These are phyloP conservation scores for Platysteira castanea DNA, from an alignment of 2,113 vertebrate genomes.

Conservation along the genomic window DNA sequence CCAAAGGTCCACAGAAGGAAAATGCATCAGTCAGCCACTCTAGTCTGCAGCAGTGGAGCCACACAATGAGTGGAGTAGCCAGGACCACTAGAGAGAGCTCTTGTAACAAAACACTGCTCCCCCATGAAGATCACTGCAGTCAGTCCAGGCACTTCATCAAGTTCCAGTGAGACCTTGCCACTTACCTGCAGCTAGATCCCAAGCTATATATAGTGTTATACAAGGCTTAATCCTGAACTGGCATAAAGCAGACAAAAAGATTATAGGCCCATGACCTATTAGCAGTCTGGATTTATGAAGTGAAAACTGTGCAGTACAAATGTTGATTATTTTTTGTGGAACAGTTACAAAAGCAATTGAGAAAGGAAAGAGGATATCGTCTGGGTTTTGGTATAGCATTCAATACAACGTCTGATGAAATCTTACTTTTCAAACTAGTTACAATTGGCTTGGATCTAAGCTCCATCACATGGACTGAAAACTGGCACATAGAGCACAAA, in stretches of 20 bases:
- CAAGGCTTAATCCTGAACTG: not conserved
- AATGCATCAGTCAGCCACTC: not conserved
- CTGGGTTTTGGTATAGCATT: constrained; percentile 17
- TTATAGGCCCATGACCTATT: constrained; percentile 23
- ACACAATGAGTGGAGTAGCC: not conserved
- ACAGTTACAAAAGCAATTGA: constrained; percentile 39
- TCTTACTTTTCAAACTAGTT: not conserved
- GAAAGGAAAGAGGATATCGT: constrained; percentile 44
- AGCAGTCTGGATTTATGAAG: constrained; percentile 51
- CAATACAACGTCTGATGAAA: not conserved
- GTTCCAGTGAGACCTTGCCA: not conserved
- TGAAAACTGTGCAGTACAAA: constrained; percentile 33
- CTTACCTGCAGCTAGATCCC: not conserved
- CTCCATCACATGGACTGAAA: not conserved
- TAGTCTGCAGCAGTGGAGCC: not conserved
- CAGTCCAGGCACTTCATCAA: not conserved
- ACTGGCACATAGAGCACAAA: not conserved
- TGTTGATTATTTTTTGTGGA: constrained; percentile 42
- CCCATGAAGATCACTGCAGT: not conserved
- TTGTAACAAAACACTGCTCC: not conserved
- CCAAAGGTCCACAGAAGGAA: not conserved
- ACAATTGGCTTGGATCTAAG: not conserved
- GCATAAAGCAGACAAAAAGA: not conserved
- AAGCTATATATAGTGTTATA: constrained; percentile 20
- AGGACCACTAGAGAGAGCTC: constrained; percentile 49